Conservation (phyloP, 2,888 invertebrate genomes). For the Oxystoma pomonae region DNA sequence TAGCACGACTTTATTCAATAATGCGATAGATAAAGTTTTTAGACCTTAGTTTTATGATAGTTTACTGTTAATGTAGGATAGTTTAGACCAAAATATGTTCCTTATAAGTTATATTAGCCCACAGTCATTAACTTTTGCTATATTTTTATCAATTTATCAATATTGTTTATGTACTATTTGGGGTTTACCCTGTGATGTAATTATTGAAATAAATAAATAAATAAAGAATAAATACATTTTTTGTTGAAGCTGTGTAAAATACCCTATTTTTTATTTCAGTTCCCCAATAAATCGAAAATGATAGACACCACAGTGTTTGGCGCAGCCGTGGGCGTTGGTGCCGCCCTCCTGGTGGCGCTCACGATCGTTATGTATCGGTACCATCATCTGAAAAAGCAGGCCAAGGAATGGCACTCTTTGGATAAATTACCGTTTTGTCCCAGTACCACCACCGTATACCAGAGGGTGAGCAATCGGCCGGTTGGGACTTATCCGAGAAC, state of each 20-base stretch:
- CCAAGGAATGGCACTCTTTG: slow-evolving; percentile 56
- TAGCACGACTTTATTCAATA: no score
- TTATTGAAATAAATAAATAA: no score
- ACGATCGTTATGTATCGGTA: slow-evolving; percentile 65
- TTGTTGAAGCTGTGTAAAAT: no score
- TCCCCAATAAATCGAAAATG: slow-evolving; percentile 42
- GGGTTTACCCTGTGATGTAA: not conserved
- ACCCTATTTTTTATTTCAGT: not conserved
- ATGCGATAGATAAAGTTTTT: no score
- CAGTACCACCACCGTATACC: slow-evolving; percentile 15
- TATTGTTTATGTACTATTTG: not conserved
- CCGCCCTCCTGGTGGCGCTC: slow-evolving; percentile 61
- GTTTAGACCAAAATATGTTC: not conserved
- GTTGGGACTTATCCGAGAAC: slow-evolving; percentile 38
- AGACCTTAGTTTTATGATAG: no score
- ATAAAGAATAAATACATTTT: no score
- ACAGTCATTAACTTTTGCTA: not conserved
- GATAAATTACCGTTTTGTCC: slow-evolving; percentile 37
- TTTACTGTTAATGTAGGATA: not conserved
- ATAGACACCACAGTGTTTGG: slow-evolving; percentile 64
- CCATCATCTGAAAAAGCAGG: slow-evolving; percentile 54
- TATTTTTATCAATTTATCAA: not conserved
- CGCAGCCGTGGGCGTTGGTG: slow-evolving; percentile 62
- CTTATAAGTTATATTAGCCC: not conserved
- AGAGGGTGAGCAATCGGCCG: slow-evolving; percentile 29